Evolutionary conservation across 2,797 vertebrate genomes (phyloP).

Genomic region (Thamnophis elegans): DNA sequence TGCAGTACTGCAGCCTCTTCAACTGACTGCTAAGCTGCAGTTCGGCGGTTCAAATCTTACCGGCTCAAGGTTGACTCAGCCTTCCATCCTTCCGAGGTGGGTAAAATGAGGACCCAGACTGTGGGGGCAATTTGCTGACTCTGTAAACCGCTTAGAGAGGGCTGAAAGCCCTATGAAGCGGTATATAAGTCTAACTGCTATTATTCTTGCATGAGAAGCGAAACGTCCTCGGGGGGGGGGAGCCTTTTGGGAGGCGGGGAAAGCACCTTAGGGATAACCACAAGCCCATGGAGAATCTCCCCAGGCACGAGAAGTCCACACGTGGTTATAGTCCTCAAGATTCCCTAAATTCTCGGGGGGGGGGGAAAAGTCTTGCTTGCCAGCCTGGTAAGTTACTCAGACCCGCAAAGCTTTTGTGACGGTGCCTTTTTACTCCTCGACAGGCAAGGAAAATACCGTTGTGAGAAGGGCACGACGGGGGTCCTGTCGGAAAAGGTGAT

Average conservation of each 20-base stretch:
- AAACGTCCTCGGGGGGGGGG: not conserved
- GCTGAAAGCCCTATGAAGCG: too few relatives aligned
- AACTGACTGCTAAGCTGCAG: too few relatives aligned
- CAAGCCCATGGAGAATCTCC: not conserved
- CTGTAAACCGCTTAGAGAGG: too few relatives aligned
- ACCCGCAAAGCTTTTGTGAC: not conserved
- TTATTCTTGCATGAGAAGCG: not conserved
- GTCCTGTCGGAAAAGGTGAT: slow-evolving; percentile 79
- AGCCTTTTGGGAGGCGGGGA: not conserved
- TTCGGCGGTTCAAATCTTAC: too few relatives aligned
- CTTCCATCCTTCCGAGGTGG: too few relatives aligned
- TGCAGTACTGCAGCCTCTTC: too few relatives aligned
- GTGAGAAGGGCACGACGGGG: slow-evolving; percentile 88
- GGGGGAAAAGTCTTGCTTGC: not conserved
- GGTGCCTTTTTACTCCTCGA: not conserved
- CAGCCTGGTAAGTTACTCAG: rapidly evolving
- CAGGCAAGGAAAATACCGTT: slow-evolving; percentile 89
- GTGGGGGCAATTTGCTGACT: too few relatives aligned
- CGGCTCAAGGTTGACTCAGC: too few relatives aligned
- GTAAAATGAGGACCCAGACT: too few relatives aligned
- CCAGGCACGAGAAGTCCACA: not conserved
- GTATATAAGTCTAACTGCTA: too few relatives aligned
- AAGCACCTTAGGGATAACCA: not conserved
- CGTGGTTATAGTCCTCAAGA: not conserved
- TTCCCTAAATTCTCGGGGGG: not conserved